Evolutionary conservation across 2,797 vertebrate species (phyloP).

Genomic region (Coregonus ussuriensis): DNA sequence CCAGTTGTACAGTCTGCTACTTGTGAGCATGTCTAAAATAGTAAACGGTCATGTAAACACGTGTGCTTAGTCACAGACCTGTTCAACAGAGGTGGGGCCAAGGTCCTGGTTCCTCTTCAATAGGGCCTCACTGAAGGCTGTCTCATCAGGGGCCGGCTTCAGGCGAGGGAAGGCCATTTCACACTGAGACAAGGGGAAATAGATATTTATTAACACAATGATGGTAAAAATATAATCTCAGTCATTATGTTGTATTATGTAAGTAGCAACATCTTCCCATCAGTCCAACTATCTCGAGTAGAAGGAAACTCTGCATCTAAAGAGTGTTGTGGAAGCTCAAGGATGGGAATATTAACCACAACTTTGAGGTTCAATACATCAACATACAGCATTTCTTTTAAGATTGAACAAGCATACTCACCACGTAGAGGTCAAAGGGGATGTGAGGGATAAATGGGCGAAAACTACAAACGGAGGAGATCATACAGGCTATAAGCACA

Average conservation of each 20-base stretch:
- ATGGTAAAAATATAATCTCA: neutral
- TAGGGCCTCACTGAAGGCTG: conserved; percentile 79
- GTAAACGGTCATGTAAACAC: no score
- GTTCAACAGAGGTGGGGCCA: conserved; percentile 79
- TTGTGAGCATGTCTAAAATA: neutral
- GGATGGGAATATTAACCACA: neutral
- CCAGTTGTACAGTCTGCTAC: no score
- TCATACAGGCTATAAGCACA: neutral
- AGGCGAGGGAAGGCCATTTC: conserved; percentile 87
- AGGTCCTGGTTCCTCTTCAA: conserved; percentile 87
- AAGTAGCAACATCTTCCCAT: neutral
- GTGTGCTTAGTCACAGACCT: conserved; percentile 54
- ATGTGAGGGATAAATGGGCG: conserved; percentile 68
- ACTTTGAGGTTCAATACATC: no score
- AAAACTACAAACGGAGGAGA: neutral
- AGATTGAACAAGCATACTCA: conserved; percentile 60
- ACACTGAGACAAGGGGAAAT: conserved; percentile 65
- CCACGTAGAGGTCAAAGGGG: conserved; percentile 85
- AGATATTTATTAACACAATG: neutral
- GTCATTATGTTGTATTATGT: neutral
- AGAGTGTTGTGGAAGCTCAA: neutral
- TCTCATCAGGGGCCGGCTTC: conserved; percentile 81
- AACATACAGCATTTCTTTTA: neutral
- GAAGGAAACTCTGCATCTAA: neutral
- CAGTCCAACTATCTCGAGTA: no score